phyloP scores from a whole-genome alignment of 2,113 vertebrate species.

The Physeter macrocephalus region DNA sequence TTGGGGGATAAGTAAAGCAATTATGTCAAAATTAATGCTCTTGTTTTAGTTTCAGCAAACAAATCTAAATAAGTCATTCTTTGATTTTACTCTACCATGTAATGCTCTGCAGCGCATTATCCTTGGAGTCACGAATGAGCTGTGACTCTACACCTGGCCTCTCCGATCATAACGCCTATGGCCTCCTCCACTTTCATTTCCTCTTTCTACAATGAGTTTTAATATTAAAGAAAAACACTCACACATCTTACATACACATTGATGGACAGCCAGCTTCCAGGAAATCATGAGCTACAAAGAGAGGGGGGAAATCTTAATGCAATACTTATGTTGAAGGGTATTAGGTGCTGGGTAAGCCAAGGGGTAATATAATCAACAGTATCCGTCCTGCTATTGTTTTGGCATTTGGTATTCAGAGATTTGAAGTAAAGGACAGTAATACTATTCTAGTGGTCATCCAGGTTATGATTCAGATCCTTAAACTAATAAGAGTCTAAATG shows the following conservation, averaged over 20 bases:
- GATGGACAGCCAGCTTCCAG: conserved; percentile 55
- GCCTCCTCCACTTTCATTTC: conserved; percentile 56
- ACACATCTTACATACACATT: conserved; percentile 18
- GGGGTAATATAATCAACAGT: conserved; percentile 8
- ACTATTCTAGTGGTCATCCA: not conserved
- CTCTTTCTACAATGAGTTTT: conserved; percentile 37
- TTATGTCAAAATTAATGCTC: conserved; percentile 52
- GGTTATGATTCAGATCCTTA: conserved; percentile 5
- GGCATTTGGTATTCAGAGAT: conserved; percentile 20
- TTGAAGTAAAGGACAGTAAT: not conserved
- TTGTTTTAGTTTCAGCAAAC: conserved; percentile 56
- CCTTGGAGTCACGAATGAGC: conserved; percentile 27
- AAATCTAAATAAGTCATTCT: conserved; percentile 58
- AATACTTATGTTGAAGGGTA: conserved; percentile 43
- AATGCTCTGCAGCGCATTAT: conserved; percentile 61
- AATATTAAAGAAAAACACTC: conserved; percentile 57
- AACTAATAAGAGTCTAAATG: not conserved
- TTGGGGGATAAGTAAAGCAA: conserved; percentile 25
- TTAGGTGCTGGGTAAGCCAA: conserved; percentile 31
- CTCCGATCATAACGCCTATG: conserved; percentile 5
- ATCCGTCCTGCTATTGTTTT: conserved; percentile 26
- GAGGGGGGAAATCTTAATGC: not conserved
- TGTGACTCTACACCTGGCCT: conserved; percentile 57
- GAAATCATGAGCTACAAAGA: conserved; percentile 42
- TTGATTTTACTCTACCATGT: conserved; percentile 52